A percentile compares a stretch with the other conserved stretches of the same genome.
Conservation (phyloP, 30 jellyfish, hydroid and myxozoan genomes). For the Turritopsis dohrnii region DNA sequence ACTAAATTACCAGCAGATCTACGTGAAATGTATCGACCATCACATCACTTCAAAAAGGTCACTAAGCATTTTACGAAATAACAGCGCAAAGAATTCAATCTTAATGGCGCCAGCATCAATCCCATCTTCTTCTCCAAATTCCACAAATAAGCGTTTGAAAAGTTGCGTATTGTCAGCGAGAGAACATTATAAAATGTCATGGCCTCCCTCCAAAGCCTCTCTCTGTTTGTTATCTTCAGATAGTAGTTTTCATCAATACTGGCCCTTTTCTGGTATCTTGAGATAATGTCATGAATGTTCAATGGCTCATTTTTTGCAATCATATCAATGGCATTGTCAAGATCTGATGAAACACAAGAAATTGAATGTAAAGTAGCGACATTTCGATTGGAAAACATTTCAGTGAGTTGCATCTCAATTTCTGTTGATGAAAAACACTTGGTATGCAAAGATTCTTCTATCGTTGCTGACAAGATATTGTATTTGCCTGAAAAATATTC, state of each 20-base stretch:
- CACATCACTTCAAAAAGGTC: background rate
- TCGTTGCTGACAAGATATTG: background rate
- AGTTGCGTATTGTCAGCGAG: background rate
- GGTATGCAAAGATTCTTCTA: background rate
- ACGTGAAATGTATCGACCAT: background rate
- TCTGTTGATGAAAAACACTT: background rate
- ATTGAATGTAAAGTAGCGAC: background rate
- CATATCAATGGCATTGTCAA: background rate
- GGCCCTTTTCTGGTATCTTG: conserved; percentile 2
- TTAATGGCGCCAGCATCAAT: conserved; percentile 18
- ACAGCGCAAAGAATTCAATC: background rate
- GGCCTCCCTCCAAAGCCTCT: background rate
- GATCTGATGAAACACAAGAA: background rate
- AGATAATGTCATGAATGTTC: background rate
- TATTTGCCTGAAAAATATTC: background rate
- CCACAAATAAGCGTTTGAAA: background rate
- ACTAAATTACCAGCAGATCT: conserved; percentile 45
- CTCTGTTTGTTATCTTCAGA: conserved; percentile 6
- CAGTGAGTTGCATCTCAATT: background rate
- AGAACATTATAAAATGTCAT: conserved; percentile 3
- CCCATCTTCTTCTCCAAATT: conserved; percentile 8
- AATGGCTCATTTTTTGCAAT: background rate
- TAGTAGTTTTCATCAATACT: background rate
- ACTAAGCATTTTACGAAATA: background rate
- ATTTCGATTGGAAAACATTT: background rate